phyloP scores from a whole-genome alignment of 2,888 invertebrate species.

The Baccha elongata region DNA sequence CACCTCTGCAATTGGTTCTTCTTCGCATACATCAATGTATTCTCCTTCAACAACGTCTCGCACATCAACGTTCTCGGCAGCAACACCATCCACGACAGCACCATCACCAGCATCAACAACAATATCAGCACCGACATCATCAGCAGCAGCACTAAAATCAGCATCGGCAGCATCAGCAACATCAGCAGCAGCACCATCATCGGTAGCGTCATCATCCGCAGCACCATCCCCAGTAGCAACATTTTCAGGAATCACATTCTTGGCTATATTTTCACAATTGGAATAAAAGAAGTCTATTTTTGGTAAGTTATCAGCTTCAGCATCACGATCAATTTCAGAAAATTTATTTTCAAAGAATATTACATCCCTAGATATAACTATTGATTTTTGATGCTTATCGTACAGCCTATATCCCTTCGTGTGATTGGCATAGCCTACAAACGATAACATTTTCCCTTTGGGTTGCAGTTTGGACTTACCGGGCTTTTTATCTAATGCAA shows the following conservation, averaged over 20 bases:
- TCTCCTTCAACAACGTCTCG: too few species aligned
- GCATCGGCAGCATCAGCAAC: too few species aligned
- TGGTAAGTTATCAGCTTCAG: background rate
- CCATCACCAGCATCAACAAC: background rate
- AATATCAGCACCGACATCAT: background rate
- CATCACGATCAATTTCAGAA: constrained; percentile 21
- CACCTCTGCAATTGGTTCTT: too few species aligned
- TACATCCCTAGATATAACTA: constrained; percentile 64
- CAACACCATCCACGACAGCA: background rate
- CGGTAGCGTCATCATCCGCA: too few species aligned
- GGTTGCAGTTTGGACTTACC: constrained; percentile 56
- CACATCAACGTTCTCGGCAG: background rate
- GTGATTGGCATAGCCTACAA: constrained; percentile 50
- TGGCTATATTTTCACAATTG: background rate
- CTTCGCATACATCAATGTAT: too few species aligned
- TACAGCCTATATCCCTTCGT: constrained; percentile 67
- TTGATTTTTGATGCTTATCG: constrained; percentile 42
- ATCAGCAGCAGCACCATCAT: too few species aligned
- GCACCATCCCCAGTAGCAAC: too few species aligned
- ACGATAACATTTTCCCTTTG: constrained; percentile 55
- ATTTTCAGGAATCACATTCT: background rate
- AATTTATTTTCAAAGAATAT: constrained; percentile 70
- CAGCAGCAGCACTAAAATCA: too few species aligned
- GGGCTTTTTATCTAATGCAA: constrained; percentile 56
- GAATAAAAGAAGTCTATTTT: background rate